Base-by-base conservation (phyloP, 2,113 vertebrate genomes). In the Malaclemys terrapin region DNA sequence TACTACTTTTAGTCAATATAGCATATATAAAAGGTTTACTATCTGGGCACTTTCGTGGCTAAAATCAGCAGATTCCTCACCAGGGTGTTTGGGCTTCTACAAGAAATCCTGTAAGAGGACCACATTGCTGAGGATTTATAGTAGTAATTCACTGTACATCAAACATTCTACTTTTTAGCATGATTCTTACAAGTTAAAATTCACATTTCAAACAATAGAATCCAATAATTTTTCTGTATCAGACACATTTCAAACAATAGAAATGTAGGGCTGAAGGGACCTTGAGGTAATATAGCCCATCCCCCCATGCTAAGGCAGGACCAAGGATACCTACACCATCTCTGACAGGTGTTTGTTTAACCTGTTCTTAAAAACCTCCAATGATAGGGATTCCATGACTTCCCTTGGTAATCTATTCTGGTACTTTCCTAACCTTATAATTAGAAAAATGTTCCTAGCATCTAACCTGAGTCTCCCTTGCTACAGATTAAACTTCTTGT, bases 1-100 rank as follows among this genome's bases (percentile, higher is more conserved):
- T 92, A 90, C 93, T 98, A 95, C 89, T 97, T 93, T 96, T 96
- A 96, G 90, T 96, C 89, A 90, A 93, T 91, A 81, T 93, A 96
- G 56, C 35, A 53, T 97, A 89, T 95, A 79, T 95, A 90, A 93
- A 91, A 79, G 62, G 1, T 93, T 89, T 94, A 89, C 92, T 93
- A 89, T 88, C 90, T 92, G 90, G 96, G n/a, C 94, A 91, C 69
- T 89, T 95, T 86, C 11, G 38, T 94, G 57, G 59, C 54, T 96
- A 3, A 96, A 38, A 94, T n/a, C 56, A 59, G 49, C 76, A 95
- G 87, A 54, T 97, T 45, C 54, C 84, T 89, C 83, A 93, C 96
- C 86, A 88, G 90, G 87, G 89, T 97, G 47, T 98, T 91, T 94
- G 91, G 92, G 92, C 84, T 96, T 97, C 97, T 93, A 94, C 93